These are phyloP conservation scores for Cyphomyrus discorhynchus DNA, from an alignment of 2,113 vertebrate species.

Conservation along the genomic window DNA sequence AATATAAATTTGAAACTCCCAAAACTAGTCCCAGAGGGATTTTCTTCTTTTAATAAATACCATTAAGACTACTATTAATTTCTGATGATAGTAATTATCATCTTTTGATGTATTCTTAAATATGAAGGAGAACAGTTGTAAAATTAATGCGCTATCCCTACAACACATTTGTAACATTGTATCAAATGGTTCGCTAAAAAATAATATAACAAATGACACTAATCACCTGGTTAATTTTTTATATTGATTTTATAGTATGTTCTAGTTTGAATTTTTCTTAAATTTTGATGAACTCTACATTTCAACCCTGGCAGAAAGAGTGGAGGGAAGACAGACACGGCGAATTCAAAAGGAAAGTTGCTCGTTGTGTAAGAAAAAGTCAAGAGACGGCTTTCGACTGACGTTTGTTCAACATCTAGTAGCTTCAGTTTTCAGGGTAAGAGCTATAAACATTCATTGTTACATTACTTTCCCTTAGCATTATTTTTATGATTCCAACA, in stretches of 20 bases:
- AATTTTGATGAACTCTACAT: neutral
- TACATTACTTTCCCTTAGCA: neutral
- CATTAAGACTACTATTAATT: neutral
- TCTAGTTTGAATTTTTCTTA: neutral
- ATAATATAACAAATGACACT: neutral
- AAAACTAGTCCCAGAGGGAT: neutral
- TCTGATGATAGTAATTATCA: neutral
- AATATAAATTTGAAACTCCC: neutral
- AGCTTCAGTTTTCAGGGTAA: slow-evolving; percentile 93
- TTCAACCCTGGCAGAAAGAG: slow-evolving; percentile 76
- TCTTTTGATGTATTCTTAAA: neutral
- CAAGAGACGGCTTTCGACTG: slow-evolving; percentile 99
- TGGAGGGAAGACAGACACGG: slow-evolving; percentile 98
- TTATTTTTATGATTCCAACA: neutral
- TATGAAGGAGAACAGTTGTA: neutral
- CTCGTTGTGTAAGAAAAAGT: slow-evolving; percentile 99
- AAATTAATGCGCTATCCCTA: neutral
- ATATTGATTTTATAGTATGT: neutral
- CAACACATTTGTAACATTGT: neutral
- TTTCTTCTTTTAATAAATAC: no score
- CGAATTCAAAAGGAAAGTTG: slow-evolving; percentile 98
- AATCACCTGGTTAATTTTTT: neutral
- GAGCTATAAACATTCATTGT: slow-evolving; percentile 37
- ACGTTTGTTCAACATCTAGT: slow-evolving; percentile 77
- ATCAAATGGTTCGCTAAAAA: neutral